Base-by-base conservation (phyloP, 2,113 vertebrate species). In the Empidonax traillii region DNA sequence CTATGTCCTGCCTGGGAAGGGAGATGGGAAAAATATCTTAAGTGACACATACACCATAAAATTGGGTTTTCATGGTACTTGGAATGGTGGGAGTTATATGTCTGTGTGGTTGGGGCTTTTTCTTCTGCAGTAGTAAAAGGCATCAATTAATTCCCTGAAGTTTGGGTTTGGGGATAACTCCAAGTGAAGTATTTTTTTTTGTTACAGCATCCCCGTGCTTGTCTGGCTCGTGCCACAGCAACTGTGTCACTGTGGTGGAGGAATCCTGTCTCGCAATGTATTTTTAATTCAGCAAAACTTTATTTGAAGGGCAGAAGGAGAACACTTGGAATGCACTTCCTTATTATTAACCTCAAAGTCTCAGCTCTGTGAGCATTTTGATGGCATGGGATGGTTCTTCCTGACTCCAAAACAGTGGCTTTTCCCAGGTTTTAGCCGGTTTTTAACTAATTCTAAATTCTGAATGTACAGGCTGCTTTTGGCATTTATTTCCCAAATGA, bases 31-130 rank as follows among this genome's bases (percentile, higher is more conserved):
- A 92, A 92, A 49, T 37, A 56, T 27, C 63, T 58, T 30, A 49
- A 49, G 19, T 67, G 73, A 21, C 27, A 33, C 12, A 10, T 68
- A 30, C 5, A 43, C 83, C 62, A 31, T 83, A 39, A 80, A 94
- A 76, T 33, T n/a, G 21, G 35, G n/a, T 3, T 92, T 80, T 90
- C 63, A 15, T 58, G 35, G 55, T 59, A 6, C 27, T 82, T 59
- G 19, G 19, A 24, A 39, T 28, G 22, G 24, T 55, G 15, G 41
- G 23, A 69, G 14, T 19, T 77, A 1, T 7, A 10, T n/a, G 20
- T n/a, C 31, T 16, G 0, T 25, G 27, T 44, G 33, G 14, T 75
- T 41, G 39, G 6, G 14, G 0, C 6, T 0, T 10, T 58, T 58
- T 66, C 67, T 90, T 37, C 31, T 55, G n/a, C 39, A 55, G 33